phyloP scores from a whole-genome alignment of 2,113 vertebrate genomes.

The Melozone crissalis region DNA sequence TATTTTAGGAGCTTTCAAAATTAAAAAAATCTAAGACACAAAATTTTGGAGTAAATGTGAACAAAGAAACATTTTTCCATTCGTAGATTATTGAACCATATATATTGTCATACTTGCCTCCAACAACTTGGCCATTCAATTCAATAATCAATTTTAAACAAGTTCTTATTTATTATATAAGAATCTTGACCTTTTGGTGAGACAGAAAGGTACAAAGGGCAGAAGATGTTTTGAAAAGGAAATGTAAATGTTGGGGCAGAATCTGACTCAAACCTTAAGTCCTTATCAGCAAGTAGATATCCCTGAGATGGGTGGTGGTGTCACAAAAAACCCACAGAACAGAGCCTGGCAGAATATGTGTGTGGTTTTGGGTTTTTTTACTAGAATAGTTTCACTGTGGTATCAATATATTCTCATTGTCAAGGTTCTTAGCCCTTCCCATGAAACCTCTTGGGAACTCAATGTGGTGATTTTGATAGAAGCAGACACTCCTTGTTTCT shows the following conservation, averaged over 20 bases:
- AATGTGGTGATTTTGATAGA: not conserved
- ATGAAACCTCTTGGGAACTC: not conserved
- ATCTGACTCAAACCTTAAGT: constrained; percentile 24
- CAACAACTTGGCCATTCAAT: not conserved
- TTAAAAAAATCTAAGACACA: not conserved
- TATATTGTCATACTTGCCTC: not conserved
- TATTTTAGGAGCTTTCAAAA: not conserved
- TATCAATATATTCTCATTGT: not conserved
- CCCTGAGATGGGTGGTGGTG: not conserved
- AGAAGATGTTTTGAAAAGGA: constrained; percentile 49
- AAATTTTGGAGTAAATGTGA: not conserved
- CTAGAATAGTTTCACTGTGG: not conserved
- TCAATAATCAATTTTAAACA: not conserved
- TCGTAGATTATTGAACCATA: not conserved
- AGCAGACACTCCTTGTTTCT: not conserved
- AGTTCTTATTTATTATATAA: not conserved
- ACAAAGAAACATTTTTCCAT: not conserved
- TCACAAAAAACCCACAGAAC: not conserved
- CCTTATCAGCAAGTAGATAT: not conserved
- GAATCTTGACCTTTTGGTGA: constrained; percentile 19
- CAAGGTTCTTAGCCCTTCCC: not conserved
- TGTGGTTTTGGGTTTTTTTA: not conserved
- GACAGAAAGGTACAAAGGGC: constrained; percentile 14
- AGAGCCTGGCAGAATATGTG: not conserved
- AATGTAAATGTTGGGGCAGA: constrained; percentile 37